Conservation (phyloP, 2,797 vertebrate species). For the Girardinus metallicus region DNA sequence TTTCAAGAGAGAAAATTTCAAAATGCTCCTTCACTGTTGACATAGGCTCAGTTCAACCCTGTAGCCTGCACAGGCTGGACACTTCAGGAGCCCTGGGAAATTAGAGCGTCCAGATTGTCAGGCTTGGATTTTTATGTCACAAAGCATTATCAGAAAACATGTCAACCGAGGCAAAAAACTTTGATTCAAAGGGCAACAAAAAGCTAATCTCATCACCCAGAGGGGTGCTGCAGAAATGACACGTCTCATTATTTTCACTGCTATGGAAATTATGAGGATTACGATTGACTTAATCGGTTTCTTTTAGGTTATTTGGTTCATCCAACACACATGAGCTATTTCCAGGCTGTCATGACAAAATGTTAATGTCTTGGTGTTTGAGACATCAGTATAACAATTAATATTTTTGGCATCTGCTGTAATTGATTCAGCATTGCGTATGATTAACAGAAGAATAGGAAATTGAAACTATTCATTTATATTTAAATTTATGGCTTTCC, state of each 20-base stretch:
- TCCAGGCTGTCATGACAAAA: neutral
- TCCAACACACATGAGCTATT: conserved; percentile 4
- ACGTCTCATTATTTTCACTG: conserved; percentile 11
- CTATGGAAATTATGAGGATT: conserved; percentile 22
- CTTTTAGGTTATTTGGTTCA: conserved; percentile 20
- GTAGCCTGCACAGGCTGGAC: neutral
- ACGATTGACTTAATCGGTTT: conserved; percentile 24
- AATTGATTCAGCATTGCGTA: neutral
- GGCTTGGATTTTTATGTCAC: conserved; percentile 16
- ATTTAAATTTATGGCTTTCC: neutral
- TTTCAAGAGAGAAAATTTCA: neutral
- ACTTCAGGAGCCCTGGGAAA: conserved; percentile 15
- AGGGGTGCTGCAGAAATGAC: neutral
- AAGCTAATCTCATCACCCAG: conserved; percentile 9
- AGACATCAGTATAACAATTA: neutral
- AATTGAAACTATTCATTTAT: neutral
- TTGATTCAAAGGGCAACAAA: neutral
- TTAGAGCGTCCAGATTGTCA: conserved; percentile 2
- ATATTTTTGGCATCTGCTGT: conserved; percentile 13
- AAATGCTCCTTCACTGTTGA: neutral
- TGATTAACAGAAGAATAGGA: neutral
- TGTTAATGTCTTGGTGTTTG: conserved; percentile 8
- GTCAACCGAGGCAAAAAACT: conserved; percentile 1
- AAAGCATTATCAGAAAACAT: conserved; percentile 11
- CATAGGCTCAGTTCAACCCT: neutral